Base-by-base conservation (phyloP, 2,113 vertebrate species). In the Eulemur macaco region DNA sequence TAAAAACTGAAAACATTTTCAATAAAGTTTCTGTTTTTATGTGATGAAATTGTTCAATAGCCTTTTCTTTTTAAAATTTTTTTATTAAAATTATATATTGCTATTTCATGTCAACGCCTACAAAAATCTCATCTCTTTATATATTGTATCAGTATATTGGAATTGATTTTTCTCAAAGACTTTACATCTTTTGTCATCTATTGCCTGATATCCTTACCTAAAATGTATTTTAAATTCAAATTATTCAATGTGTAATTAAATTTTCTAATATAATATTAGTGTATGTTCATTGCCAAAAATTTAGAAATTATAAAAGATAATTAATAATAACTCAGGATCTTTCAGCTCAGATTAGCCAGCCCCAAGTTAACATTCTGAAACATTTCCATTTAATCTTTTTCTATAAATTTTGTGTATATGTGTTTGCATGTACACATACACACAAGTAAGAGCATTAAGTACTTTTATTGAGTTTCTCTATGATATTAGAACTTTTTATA, bases 151-250 rank as follows among this genome's bases (percentile, higher is more conserved):
- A 52, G 8, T 23, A 23, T 69, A 34, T 54, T 81, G 8, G 34
- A 34, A 88, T 39, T 82, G 1, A 60, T 34, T 37, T 76, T 88
- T 71, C 14, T 7, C 7, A 25, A 50, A 81, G 23, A 47, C 10
- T 45, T 80, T 73, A 4, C 39, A 20, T 42, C 5, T 31, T 80
- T 87, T 85, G 12, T 29, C 13, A 64, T 54, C 3, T 47, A 25
- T 71, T 91, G 1, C 25, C 63, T 92, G 64, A 93, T 81, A 50
- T 29, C 39, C 2, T 93, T 63, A 54, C 12, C 10, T 85, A 73
- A 88, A 94, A 50, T 81, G 21, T 68, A 77, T 93, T 92, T 91
- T 94, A 88, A 85, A 54, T 25, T 68, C n/a, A 85, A 84, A 60
- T 88, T 77, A 54, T 47, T 94, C 17, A 80, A 29, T 71, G 60